Base-by-base conservation (phyloP, 2,797 vertebrate genomes). In the Apodemus agrarius region DNA sequence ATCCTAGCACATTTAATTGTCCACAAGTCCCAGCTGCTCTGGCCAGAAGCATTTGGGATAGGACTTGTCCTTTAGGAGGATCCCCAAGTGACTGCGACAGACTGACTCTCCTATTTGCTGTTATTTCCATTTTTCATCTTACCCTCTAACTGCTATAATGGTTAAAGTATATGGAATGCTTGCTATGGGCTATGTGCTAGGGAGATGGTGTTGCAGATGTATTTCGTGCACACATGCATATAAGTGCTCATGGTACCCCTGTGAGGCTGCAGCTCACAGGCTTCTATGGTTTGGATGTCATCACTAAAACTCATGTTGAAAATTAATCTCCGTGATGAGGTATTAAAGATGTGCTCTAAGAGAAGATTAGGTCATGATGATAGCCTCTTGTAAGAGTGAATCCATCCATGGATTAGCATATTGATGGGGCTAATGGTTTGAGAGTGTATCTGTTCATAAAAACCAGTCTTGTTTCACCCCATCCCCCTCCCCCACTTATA, bases 51-150 rank as follows among this genome's bases (percentile, higher is more conserved):
- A 40, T 54, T 6, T 54, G 86, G 83, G 82, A 63, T n/a, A 46
- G 83, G 17, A 54, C 40, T 43, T 83, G 40, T 16, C 43, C 31
- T 65, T 61, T 8, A 43, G 63, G 72, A 49, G 85, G 24, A 29
- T 54, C 78, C 34, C 43, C 11, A 5, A 65, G 79, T 16, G 72
- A 67, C 57, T 89, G n/a, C 82, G 54, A 65, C 6, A 31, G 54
- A 40, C 52, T 54, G 78, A 87, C 31, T 46, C 37, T 69, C 54
- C 52, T 21, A 3, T 75, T 93, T 72, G 54, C 37, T 89, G 10
- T 75, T 65, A 22, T 69, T 95, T 89, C 6, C 7, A 46, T 24
- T 93, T 93, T 87, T 87, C 61, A 31, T 84, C 80, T 88, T 37
- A 17, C 19, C 88, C 78, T 67, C 80, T 31, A 89, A 46, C 12